Evolutionary conservation across 2,888 invertebrate species (phyloP), one percentile per base, ranked within the genome.

Genomic region (Notodonta dromedarius): DNA sequence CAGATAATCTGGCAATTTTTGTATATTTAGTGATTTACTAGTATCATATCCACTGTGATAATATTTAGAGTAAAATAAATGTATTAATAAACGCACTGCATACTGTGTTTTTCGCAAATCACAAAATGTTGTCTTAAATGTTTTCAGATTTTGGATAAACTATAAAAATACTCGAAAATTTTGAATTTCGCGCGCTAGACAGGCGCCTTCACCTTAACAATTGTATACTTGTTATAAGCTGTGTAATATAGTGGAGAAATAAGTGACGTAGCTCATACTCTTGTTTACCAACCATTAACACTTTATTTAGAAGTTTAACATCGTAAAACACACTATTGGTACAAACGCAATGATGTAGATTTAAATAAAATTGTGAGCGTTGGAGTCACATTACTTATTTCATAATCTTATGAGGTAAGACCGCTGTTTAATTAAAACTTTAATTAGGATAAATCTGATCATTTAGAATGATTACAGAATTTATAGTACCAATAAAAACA

Each of bases 401-500:
- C 7, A 35, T 6, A 35, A 35, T 7, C 16, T 14, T 14, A 14
- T 16, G 7, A 1, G 14, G 14, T 16, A n/a, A 50, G 50, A 35
- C 35, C 5, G 35, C 35, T 35, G 35, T 50, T 50, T 11, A 50
- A 14, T n/a, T 11, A n/a, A 50, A 50, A 14, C 16, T 50, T n/a
- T n/a, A 50, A 50, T 14, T 4, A 50, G 50, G 4, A n/a, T 7
- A 2, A 35, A 35, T 5, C 35, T 5, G 35, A 35, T 35, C 0
- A 6, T 35, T 6, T 35, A 35, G 35, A 7, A 35, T 35, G 35
- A 35, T 35, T 35, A 35, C 24, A 40, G 8, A 40, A 40, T 7
- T 16, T 11, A 51, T 51, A 12, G 51, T 24, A 24, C 51, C 73
- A 73, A 73, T 73, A 62, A 70, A 69, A 76, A 67, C 68, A 70